Percentiles rank a stretch among this genome's conserved stretches.
Evolutionary conservation across 1,140 invertebrate genomes (phyloP).

Genomic region (Trigoniulus corallinus): DNA sequence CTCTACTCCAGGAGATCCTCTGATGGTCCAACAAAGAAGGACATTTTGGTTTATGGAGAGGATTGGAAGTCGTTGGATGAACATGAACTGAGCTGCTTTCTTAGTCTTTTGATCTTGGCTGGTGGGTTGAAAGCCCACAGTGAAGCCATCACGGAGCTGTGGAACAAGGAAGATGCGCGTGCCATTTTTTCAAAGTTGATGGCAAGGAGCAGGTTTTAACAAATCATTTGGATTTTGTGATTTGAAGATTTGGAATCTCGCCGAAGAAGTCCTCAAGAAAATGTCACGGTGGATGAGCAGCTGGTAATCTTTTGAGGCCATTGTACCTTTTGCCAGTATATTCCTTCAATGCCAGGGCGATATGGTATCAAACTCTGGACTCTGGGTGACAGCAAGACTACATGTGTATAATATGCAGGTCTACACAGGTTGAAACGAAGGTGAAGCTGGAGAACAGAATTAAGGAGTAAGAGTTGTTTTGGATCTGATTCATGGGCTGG

Average conservation of each 20-base stretch:
- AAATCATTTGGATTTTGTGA: not conserved
- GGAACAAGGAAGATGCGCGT: not conserved
- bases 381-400: constrained; percentile 7
- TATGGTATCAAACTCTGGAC: constrained; percentile 16
- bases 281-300: constrained; percentile 19
- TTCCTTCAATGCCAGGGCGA: constrained; percentile 15
- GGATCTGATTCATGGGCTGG: not conserved
- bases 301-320: constrained; percentile 16
- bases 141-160: not conserved
- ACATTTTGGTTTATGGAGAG: too few species aligned
- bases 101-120: too few species aligned
- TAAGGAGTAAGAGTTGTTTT: not conserved
- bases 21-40: too few species aligned
- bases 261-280: not conserved
- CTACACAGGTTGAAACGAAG: not conserved
- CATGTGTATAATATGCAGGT: constrained; percentile 3
- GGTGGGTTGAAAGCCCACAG: not conserved
- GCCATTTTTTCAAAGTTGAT: not conserved
- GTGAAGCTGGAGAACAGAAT: not conserved
- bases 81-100: too few species aligned
- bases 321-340: constrained; percentile 19
- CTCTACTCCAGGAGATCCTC: too few species aligned
- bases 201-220: not conserved
- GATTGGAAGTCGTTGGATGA: too few species aligned
- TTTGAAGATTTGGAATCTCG: not conserved